Conservation (phyloP, 2,113 vertebrate genomes). For the Lepisosteus oculatus region DNA sequence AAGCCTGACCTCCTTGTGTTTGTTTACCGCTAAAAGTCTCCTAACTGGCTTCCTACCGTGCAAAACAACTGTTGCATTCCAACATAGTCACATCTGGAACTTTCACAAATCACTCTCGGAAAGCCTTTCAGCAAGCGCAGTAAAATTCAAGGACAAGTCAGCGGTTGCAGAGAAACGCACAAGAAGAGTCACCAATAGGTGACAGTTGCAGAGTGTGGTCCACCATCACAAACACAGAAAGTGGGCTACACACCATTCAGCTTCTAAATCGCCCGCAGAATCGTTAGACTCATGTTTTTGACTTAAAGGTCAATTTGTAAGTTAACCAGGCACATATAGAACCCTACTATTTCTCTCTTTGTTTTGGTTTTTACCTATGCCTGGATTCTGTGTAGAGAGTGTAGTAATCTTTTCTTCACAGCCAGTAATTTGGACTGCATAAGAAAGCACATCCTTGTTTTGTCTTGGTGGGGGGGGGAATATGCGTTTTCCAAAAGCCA, state of each 20-base stretch:
- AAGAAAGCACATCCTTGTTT: constrained; percentile 9
- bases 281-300: constrained; percentile 13
- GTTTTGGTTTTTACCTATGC: not conserved
- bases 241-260: constrained; percentile 13
- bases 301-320: constrained; percentile 16
- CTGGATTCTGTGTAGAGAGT: not conserved
- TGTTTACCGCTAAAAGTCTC: too few relatives aligned
- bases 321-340: not conserved
- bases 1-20: too few relatives aligned
- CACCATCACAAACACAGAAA: constrained; percentile 17
- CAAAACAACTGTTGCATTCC: too few relatives aligned
- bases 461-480: not conserved
- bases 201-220: constrained; percentile 32
- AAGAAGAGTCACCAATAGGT: constrained; percentile 22
- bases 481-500: not conserved
- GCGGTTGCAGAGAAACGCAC: constrained; percentile 13
- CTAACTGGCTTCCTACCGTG: too few relatives aligned
- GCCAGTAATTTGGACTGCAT: not conserved
- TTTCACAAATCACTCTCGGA: too few relatives aligned
- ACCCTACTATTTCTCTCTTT: constrained; percentile 27
- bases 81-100: too few relatives aligned
- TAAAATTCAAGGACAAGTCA: constrained; percentile 28
- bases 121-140: constrained; percentile 20
- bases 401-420: constrained; percentile 6
- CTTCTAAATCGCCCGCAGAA: too few relatives aligned